These are phyloP conservation scores for Stenchaetothrips biformis DNA, from an alignment of 2,888 invertebrate species.

Conservation along the genomic window DNA sequence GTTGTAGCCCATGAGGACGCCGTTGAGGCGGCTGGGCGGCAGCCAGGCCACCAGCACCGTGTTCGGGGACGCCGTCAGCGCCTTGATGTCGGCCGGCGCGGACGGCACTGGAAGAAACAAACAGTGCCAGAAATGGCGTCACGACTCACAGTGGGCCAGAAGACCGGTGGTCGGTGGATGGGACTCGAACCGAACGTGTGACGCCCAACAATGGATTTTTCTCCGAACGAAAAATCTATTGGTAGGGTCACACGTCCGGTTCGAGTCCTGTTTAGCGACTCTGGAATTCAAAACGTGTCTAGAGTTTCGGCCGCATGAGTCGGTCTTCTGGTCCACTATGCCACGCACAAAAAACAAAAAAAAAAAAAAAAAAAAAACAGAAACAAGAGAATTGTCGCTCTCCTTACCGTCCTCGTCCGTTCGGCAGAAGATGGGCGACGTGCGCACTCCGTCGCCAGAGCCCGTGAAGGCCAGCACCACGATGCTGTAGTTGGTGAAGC, in stretches of 20 bases:
- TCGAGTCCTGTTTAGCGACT: too few relatives aligned
- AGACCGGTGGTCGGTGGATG: neutral
- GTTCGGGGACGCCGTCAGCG: conserved; percentile 76
- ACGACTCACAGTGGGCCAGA: neutral
- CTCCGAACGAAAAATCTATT: too few relatives aligned
- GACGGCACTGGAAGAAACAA: conserved; percentile 65
- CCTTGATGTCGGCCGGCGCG: conserved; percentile 85
- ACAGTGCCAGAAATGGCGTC: neutral
- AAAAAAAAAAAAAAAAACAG: too few relatives aligned
- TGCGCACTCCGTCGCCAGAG: conserved; percentile 83
- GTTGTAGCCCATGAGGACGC: conserved; percentile 75
- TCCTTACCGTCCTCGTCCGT: conserved; percentile 81
- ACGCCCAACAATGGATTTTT: too few relatives aligned
- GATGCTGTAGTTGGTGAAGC: conserved; percentile 89
- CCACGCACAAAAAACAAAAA: too few relatives aligned
- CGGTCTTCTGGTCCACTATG: too few relatives aligned
- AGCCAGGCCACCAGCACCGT: conserved; percentile 87
- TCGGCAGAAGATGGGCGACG: conserved; percentile 76
- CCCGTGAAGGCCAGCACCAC: conserved; percentile 83
- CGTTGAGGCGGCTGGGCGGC: conserved; percentile 78
- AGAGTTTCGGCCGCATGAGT: too few relatives aligned
- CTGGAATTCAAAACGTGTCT: too few relatives aligned
- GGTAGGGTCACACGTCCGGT: too few relatives aligned
- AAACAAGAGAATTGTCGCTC: neutral
- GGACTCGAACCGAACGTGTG: too few relatives aligned